Percentiles rank a stretch among this genome's conserved stretches.
Conservation (phyloP, 2,797 vertebrate species). For the Chaetodon trifasciatus region DNA sequence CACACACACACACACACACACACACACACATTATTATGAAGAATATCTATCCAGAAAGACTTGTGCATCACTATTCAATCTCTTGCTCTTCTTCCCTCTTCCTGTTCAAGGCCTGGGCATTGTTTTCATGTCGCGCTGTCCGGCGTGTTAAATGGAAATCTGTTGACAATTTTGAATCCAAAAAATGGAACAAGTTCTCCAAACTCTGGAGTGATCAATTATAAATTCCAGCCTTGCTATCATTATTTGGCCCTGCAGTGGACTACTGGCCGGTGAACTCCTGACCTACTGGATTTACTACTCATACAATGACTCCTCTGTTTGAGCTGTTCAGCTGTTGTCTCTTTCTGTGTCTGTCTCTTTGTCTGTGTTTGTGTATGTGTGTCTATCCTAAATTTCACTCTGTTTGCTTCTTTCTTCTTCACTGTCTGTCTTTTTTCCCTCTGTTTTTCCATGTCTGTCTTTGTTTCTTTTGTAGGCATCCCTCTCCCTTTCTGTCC, state of each 20-base stretch:
- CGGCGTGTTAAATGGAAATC: conserved; percentile 12
- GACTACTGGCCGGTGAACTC: conserved; percentile 65
- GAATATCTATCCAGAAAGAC: conserved; percentile 1
- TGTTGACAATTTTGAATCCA: not conserved
- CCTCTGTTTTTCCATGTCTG: conserved; percentile 22
- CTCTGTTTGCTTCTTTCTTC: conserved; percentile 41
- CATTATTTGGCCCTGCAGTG: conserved; percentile 33
- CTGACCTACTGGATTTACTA: conserved; percentile 60
- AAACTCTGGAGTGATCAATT: conserved; percentile 20
- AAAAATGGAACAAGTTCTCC: conserved; percentile 17
- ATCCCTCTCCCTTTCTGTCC: conserved; percentile 30
- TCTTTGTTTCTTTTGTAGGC: conserved; percentile 43
- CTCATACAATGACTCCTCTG: conserved; percentile 72
- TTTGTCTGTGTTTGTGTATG: conserved; percentile 19
- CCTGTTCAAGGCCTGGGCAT: not conserved
- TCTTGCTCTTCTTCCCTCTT: not conserved
- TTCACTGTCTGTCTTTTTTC: conserved; percentile 23
- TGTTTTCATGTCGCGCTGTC: not conserved
- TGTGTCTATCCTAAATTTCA: conserved; percentile 39
- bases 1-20: not conserved
- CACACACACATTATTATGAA: not conserved
- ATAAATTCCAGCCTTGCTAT: conserved; percentile 9
- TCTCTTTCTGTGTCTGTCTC: conserved; percentile 51
- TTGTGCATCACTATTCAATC: not conserved
- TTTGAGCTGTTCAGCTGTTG: conserved; percentile 48